Percentiles rank a stretch among this genome's conserved stretches.
Evolutionary conservation across 1,140 invertebrate species (phyloP).

Genomic region (Leptonema lineaticorne): DNA sequence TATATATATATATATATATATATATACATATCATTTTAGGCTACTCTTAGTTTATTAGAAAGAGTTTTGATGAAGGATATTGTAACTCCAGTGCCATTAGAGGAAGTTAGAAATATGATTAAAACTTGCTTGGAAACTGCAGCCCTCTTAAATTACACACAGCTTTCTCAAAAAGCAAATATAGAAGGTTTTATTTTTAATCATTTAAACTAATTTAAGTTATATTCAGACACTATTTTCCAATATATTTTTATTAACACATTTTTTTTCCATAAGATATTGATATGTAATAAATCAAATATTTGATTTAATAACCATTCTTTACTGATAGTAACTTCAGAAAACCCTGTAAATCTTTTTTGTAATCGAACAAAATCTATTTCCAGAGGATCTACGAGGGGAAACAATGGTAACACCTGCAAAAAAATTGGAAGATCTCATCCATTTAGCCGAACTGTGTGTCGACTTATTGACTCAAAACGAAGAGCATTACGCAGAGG

Average conservation of each 20-base stretch:
- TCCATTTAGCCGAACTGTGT: conserved; percentile 95
- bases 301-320: too few relatives aligned
- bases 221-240: background rate
- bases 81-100: conserved; percentile 93
- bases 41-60: conserved; percentile 93
- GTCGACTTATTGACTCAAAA: conserved; percentile 98
- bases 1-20: background rate
- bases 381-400: conserved; percentile 76
- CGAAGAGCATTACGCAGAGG: conserved; percentile 99
- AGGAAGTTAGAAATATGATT: conserved; percentile 94
- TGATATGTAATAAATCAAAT: too few relatives aligned
- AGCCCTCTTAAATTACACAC: conserved; percentile 95
- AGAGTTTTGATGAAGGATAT: conserved; percentile 99
- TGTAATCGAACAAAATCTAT: background rate
- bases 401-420: conserved; percentile 79
- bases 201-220: background rate
- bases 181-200: conserved; percentile 74
- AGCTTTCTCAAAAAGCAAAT: conserved; percentile 94
- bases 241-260: background rate
- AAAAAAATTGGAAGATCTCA: conserved; percentile 94
- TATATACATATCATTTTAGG: conserved; percentile 48
- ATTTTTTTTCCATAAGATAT: too few relatives aligned
- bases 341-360: too few relatives aligned
- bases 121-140: conserved; percentile 97
- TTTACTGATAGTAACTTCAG: too few relatives aligned